Evolutionary conservation across 2,797 vertebrate genomes (phyloP).

Genomic region (Clamator glandarius): DNA sequence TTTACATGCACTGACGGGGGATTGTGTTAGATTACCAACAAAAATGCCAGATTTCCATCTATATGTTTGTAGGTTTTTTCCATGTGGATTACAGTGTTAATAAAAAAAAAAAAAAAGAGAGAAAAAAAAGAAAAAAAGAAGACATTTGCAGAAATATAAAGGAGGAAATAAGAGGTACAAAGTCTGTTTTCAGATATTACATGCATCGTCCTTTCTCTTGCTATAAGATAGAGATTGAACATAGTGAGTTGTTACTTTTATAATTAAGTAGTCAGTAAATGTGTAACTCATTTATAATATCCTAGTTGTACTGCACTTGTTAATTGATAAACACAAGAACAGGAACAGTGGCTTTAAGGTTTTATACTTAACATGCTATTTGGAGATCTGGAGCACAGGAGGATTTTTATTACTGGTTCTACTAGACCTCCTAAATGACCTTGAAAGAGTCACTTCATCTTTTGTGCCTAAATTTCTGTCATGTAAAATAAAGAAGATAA

Average conservation of each 20-base stretch:
- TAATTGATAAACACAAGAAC: slow-evolving; percentile 13
- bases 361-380: not conserved
- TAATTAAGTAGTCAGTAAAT: slow-evolving; percentile 42
- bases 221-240: not conserved
- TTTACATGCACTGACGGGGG: not conserved
- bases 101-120: not conserved
- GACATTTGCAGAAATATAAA: not conserved
- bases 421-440: not conserved
- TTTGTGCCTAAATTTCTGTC: not conserved
- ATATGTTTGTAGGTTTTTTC: not conserved
- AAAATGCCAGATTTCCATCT: not conserved
- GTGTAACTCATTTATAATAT: not conserved
- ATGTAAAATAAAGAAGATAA: not conserved
- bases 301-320: slow-evolving; percentile 1
- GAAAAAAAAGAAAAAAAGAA: not conserved
- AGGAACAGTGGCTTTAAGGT: not conserved
- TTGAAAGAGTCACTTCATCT: not conserved
- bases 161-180: not conserved
- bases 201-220: not conserved
- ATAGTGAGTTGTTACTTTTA: not conserved
- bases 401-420: not conserved
- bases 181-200: not conserved
- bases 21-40: not conserved
- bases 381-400: not conserved
- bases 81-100: not conserved